Evolutionary conservation across 2,888 invertebrate species (phyloP).

Genomic region (Monoplex corrugatus): DNA sequence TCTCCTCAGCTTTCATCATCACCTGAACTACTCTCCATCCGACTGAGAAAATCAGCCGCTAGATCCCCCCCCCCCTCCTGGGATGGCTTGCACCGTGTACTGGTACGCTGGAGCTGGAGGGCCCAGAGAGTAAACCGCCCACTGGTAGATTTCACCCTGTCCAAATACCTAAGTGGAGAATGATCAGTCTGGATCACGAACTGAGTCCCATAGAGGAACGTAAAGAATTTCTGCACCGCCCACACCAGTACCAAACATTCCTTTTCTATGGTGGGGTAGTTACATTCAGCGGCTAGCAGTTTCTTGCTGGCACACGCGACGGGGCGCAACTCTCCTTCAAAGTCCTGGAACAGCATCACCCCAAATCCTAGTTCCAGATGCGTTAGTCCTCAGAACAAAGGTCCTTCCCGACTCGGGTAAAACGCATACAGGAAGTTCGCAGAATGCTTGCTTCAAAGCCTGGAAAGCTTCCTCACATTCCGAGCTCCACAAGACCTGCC

Average conservation of each 20-base stretch:
- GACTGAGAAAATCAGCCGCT: neutral
- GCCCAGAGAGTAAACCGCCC: neutral
- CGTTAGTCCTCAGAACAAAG: neutral
- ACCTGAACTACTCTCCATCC: too few species aligned
- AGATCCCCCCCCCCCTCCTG: neutral
- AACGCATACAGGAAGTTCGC: neutral
- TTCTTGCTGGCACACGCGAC: slow-evolving; percentile 37
- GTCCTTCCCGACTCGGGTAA: neutral
- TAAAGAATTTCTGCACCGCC: neutral
- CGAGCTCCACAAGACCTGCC: neutral
- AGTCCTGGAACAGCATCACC: neutral
- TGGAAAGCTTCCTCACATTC: neutral
- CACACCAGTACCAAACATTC: slow-evolving; percentile 30
- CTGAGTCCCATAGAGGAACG: neutral
- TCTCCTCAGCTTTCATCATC: too few species aligned
- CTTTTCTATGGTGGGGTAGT: neutral
- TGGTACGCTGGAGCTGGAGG: neutral
- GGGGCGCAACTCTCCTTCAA: neutral
- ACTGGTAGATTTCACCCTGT: neutral
- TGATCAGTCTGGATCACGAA: slow-evolving; percentile 28
- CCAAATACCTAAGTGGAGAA: neutral
- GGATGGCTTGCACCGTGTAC: neutral
- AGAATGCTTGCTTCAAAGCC: neutral
- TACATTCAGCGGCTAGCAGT: neutral
- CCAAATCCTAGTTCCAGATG: slow-evolving; percentile 11